A percentile compares a stretch with the other conserved stretches of the same genome.
Evolutionary conservation across 2,797 vertebrate species (phyloP).

Genomic region (Artibeus lituratus): DNA sequence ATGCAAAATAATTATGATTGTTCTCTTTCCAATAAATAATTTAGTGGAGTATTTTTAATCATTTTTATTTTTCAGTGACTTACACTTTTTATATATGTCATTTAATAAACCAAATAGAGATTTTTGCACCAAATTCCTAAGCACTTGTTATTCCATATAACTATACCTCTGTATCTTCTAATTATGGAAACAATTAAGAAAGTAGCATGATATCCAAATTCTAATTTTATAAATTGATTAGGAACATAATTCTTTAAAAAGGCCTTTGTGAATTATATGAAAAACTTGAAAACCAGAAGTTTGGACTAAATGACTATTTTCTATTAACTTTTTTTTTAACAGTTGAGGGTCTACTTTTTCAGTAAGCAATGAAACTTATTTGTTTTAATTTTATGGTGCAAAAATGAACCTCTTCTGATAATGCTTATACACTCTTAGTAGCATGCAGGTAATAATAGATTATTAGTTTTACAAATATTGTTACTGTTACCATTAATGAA

Average conservation of each 20-base stretch:
- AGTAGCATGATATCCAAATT: conserved; percentile 37
- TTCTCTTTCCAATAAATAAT: not conserved
- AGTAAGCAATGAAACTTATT: not conserved
- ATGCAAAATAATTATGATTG: not conserved
- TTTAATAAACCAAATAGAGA: not conserved
- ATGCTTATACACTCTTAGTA: not conserved
- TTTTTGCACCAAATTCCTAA: conserved; percentile 41
- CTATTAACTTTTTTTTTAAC: not conserved
- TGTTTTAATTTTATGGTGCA: not conserved
- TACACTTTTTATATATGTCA: conserved; percentile 17
- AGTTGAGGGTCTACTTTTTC: not conserved
- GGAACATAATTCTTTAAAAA: conserved; percentile 20
- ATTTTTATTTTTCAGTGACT: not conserved
- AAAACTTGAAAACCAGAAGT: not conserved
- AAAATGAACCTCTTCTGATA: not conserved
- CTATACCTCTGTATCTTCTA: conserved; percentile 30
- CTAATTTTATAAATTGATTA: conserved; percentile 44
- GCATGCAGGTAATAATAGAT: not conserved
- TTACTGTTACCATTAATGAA: not conserved
- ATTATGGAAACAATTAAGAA: conserved; percentile 52
- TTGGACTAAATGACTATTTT: not conserved
- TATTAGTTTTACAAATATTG: not conserved
- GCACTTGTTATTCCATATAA: not conserved
- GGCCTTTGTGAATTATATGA: conserved; percentile 38
- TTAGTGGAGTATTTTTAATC: conserved; percentile 27